These are phyloP conservation scores for Lacerta bilineata DNA, from an alignment of 2,797 vertebrate genomes.

Conservation along the genomic window DNA sequence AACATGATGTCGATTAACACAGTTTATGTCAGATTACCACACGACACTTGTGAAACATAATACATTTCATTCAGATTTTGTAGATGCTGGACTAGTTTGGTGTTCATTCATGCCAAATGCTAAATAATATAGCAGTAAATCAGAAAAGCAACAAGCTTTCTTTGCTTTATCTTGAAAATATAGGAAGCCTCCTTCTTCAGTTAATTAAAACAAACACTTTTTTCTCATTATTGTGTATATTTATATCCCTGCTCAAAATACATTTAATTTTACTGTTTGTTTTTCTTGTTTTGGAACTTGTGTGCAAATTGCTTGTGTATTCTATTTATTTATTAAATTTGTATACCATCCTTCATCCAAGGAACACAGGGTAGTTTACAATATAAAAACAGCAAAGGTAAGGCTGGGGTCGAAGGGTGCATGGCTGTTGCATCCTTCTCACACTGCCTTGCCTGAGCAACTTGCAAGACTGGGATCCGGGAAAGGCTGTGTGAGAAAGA, in stretches of 20 bases:
- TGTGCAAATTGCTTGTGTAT: not conserved
- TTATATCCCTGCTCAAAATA: not conserved
- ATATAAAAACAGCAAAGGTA: too few species aligned
- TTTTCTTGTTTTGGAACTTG: not conserved
- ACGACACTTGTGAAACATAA: constrained; percentile 50
- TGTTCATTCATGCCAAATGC: constrained; percentile 47
- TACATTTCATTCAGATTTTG: constrained; percentile 49
- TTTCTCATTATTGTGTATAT: not conserved
- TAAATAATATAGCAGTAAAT: constrained; percentile 25
- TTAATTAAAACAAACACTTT: not conserved
- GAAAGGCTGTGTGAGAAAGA: too few species aligned
- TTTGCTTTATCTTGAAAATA: not conserved
- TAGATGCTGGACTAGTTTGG: constrained; percentile 19
- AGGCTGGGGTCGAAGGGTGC: too few species aligned
- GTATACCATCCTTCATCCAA: too few species aligned
- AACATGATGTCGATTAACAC: constrained; percentile 52
- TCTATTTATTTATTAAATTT: too few species aligned
- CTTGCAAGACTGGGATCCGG: too few species aligned
- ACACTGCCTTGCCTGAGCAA: too few species aligned
- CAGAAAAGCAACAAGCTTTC: not conserved
- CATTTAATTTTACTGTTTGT: not conserved
- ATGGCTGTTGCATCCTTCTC: too few species aligned
- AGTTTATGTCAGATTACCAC: constrained; percentile 40
- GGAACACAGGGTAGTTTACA: too few species aligned
- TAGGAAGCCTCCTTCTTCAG: not conserved